Percentiles rank a stretch among this genome's conserved stretches.
These are phyloP conservation scores for Phylloscopus whistleri DNA, from an alignment of 2,113 vertebrate genomes.

Conservation along the genomic window DNA sequence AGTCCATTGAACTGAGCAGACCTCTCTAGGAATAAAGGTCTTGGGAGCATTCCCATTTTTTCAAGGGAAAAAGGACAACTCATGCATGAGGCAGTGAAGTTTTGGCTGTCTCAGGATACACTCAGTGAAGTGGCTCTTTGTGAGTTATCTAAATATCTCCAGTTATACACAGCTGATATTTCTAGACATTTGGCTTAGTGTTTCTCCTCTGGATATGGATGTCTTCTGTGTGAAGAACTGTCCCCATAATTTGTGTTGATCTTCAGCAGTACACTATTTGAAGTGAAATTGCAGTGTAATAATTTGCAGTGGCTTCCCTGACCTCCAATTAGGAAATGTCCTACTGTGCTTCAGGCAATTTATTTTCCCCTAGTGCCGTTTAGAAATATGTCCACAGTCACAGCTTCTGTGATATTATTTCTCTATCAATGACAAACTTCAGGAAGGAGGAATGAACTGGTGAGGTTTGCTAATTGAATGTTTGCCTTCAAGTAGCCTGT, in stretches of 20 bases:
- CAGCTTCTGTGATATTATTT: not conserved
- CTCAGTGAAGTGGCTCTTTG: not conserved
- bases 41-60: slow-evolving; percentile 20
- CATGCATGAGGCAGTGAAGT: not conserved
- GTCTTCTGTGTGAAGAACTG: not conserved
- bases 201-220: not conserved
- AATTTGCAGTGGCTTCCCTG: not conserved
- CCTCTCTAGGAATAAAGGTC: slow-evolving; percentile 15
- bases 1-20: not conserved
- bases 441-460: not conserved
- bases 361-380: not conserved
- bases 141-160: not conserved
- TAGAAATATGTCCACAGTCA: not conserved
- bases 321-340: not conserved
- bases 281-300: not conserved
- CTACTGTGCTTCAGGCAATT: not conserved
- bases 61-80: not conserved
- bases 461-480: not conserved
- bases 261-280: not conserved
- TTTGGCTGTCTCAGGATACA: not conserved
- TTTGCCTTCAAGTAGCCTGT: not conserved
- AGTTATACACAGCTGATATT: not conserved
- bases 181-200: not conserved
- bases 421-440: not conserved
- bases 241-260: not conserved